A percentile compares a stretch with the other conserved stretches of the same genome.
Conservation (phyloP, 2,113 vertebrate species). For the Notarius lentiginosus region DNA sequence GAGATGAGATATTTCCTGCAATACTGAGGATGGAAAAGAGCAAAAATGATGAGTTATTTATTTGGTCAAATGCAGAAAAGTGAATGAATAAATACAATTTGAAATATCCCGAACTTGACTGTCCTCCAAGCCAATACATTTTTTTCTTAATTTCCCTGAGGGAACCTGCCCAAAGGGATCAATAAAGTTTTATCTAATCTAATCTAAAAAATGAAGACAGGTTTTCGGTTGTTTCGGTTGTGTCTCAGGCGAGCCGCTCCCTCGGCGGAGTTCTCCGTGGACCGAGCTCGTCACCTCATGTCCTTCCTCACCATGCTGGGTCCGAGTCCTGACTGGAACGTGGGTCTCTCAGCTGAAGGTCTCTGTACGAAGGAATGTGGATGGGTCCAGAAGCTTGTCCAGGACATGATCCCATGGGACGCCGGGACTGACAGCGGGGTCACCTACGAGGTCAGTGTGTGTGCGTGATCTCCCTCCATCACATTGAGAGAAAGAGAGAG, state of each 20-base stretch:
- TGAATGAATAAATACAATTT: neutral
- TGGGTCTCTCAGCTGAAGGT: conserved; percentile 93
- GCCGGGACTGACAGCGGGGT: conserved; percentile 94
- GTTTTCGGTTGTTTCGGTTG: neutral
- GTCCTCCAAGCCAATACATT: too few relatives aligned
- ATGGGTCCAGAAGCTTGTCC: conserved; percentile 91
- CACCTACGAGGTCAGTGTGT: conserved; percentile 85
- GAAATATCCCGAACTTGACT: too few relatives aligned
- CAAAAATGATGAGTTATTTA: neutral
- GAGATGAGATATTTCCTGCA: neutral
- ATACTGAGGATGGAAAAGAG: neutral
- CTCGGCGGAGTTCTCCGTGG: conserved; percentile 97
- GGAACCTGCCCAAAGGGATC: too few relatives aligned
- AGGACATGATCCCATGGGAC: conserved; percentile 98
- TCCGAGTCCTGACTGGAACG: conserved; percentile 97
- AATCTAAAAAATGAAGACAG: too few relatives aligned
- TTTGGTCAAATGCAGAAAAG: neutral
- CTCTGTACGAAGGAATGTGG: conserved; percentile 97
- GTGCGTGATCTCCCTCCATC: neutral
- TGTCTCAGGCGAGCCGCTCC: conserved; percentile 88
- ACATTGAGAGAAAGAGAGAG: neutral
- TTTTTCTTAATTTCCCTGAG: too few relatives aligned
- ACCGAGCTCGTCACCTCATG: conserved; percentile 92
- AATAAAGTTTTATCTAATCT: too few relatives aligned
- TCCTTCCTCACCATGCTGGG: conserved; percentile 98